Base-by-base conservation (phyloP, 1,140 invertebrate genomes). In the Agrypnia vestita region DNA sequence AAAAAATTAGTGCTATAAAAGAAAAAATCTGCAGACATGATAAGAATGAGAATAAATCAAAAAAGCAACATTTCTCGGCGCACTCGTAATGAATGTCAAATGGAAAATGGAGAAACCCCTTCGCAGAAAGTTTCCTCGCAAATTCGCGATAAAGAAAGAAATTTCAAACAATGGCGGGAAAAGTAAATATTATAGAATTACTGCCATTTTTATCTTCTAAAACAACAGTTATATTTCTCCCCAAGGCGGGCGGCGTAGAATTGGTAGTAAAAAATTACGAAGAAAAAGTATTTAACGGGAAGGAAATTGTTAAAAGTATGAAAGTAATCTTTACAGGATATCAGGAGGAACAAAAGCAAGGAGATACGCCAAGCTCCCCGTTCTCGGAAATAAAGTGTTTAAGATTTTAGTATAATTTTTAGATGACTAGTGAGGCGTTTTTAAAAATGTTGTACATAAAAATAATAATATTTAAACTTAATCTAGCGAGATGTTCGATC, bases 251-350 rank as follows among this genome's bases (percentile, higher is more conserved):
- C 19, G 4, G 59, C 13, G 8, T 25, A 13, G 59, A 62, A 62
- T 62, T 21, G 59, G 59, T 62, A 62, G 17, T 62, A 62, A 62
- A 62, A 62, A 62, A 62, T 43, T 62, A 73, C 15, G 25, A 73
- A 73, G 51, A 76, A 76, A 35, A 76, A 76, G 53, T 46, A 61
- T 55, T 47, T 61, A 76, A 76, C 21, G 75, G 64, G 56, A 53
- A 67, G 47, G 59, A 77, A 77, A 77, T 77, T 77, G 75, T 77
- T 77, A 67, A 77, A 77, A 77, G 59, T 77, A 44, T 51, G 25
- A 69, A 77, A 69, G 43, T 67, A 77, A 77, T 77, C 59, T 59
- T 43, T 13, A 11, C 61, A 46, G 17, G 17, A 21, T 43, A 77
- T 77, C 75, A 19, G 17, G 17, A 35, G 59, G 43, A 64, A 77